These are phyloP conservation scores for Latrodectus hesperus DNA, from an alignment of 2,888 invertebrate genomes.

Conservation along the genomic window DNA sequence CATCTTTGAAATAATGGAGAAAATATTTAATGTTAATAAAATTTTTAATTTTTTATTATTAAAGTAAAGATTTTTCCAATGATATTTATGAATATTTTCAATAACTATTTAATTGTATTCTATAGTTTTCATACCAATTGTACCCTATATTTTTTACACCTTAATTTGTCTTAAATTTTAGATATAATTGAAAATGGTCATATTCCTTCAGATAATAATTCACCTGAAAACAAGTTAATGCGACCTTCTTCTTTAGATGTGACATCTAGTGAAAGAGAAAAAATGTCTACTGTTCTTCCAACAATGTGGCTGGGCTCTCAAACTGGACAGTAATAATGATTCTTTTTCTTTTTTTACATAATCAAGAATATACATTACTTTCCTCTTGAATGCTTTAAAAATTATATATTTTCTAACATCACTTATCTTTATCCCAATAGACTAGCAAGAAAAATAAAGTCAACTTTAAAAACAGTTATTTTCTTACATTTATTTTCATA, in stretches of 20 bases:
- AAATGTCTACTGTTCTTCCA: conserved; percentile 91
- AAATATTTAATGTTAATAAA: too few species aligned
- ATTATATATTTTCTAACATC: too few species aligned
- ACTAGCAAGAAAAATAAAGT: too few species aligned
- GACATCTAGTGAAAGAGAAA: conserved; percentile 32
- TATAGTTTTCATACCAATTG: neutral
- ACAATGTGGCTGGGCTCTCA: conserved; percentile 99
- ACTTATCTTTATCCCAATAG: too few species aligned
- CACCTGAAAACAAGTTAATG: neutral
- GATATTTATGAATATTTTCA: too few species aligned
- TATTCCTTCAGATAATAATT: neutral
- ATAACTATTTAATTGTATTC: too few species aligned
- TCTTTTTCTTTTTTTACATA: neutral
- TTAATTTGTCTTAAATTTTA: neutral
- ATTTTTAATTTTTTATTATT: too few species aligned
- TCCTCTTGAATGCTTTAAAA: neutral
- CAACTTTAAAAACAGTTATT: too few species aligned
- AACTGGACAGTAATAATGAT: conserved; percentile 80
- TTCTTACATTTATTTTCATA: too few species aligned
- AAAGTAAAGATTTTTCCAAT: too few species aligned
- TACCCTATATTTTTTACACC: neutral
- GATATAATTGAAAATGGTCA: conserved; percentile 9
- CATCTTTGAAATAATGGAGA: too few species aligned
- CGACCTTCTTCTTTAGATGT: conserved; percentile 6
- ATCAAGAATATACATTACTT: neutral